A percentile compares a stretch with the other conserved stretches of the same genome.
phyloP scores from a whole-genome alignment of 2,797 vertebrate genomes.

The Mormyrops boulengeri region DNA sequence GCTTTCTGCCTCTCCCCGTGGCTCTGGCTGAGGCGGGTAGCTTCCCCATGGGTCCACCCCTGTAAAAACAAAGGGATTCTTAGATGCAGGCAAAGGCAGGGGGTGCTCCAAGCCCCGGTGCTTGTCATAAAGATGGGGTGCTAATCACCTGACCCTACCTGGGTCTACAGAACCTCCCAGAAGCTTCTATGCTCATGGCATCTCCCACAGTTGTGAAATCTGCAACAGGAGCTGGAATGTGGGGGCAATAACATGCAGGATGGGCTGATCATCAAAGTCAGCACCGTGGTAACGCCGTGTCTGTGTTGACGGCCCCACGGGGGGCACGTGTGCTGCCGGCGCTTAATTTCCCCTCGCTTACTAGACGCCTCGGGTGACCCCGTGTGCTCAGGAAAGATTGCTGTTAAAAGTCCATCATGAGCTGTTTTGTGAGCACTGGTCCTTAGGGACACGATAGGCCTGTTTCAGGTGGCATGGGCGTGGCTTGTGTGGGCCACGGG shows the following conservation, averaged over 20 bases:
- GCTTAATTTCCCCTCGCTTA: not conserved
- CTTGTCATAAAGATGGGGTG: not conserved
- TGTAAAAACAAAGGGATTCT: slow-evolving; percentile 15
- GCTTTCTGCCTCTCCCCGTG: slow-evolving; percentile 64
- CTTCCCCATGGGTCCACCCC: slow-evolving; percentile 42
- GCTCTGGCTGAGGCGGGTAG: not conserved
- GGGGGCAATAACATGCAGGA: not conserved
- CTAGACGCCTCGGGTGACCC: not conserved
- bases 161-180: not conserved
- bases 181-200: not conserved
- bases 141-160: not conserved
- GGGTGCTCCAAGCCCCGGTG: not conserved
- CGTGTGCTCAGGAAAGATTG: not conserved
- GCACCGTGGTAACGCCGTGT: not conserved
- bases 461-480: not conserved
- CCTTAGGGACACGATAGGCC: not conserved
- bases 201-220: not conserved
- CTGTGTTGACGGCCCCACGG: not conserved
- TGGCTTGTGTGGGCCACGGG: not conserved
- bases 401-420: not conserved
- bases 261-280: not conserved
- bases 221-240: not conserved
- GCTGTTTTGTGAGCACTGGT: not conserved
- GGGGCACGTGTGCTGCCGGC: not conserved
- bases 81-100: not conserved